Evolutionary conservation across 1,140 invertebrate genomes (phyloP), one percentile per base, ranked within the genome.

Genomic region (Danaus melanippus): DNA sequence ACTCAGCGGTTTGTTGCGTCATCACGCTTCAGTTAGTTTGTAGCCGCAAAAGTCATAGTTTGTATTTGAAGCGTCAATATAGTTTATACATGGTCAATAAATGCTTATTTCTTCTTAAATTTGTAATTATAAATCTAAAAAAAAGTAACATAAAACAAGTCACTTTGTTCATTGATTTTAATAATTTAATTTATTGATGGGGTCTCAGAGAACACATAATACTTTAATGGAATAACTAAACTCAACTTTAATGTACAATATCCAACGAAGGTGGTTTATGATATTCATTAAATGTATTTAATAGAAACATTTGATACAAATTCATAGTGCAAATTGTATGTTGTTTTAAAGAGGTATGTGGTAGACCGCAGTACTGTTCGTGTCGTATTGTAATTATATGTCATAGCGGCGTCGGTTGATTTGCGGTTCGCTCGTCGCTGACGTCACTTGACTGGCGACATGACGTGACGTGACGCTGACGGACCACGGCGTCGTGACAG

Each of bases 311-410:
- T 32, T 32, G 21, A 32, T 32, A 32, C 21, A 32, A 32, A 32
- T 32, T 32, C 21, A 32, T 32, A 32, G 6, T 32, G 21, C 21
- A 32, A 32, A 32, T 46, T 40, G 32, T 50, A 39, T 41, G 10
- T n/a, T 50, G 10, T 50, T 40, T 50, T 40, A 21, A 50, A 50
- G 41, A 46, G 46, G 41, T 12, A 55, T 32, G 21, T 32, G 21
- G 45, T 15, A 50, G 58, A 63, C 64, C 56, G 42, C 60, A 64
- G 61, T 56, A 64, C 58, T 64, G 61, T 58, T 54, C 55, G 55
- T 58, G 51, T 58, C 58, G 60, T 56, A 46, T 55, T 60, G 61
- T 67, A 63, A 66, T 66, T 66, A 53, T 65, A 56, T 58, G 63
- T 39, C 43, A 47, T 52, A 49, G 53, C 43, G n/a, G 48, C 48